Evolutionary conservation across 2,888 invertebrate genomes (phyloP), one percentile per base, ranked within the genome.

Genomic region (Colostygia pectinataria): DNA sequence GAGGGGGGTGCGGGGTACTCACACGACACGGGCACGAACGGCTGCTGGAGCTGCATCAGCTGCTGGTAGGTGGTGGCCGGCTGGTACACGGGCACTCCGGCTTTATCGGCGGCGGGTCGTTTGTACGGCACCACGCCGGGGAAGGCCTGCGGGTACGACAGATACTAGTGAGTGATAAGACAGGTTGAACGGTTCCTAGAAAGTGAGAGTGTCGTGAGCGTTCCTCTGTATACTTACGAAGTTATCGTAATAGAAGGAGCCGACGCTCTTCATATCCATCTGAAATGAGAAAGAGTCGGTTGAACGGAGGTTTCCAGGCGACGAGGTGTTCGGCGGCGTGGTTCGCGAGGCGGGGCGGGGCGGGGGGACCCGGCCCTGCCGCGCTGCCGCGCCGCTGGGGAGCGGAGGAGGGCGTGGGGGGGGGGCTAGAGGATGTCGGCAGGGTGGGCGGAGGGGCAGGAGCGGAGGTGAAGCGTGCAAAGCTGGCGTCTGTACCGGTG

Each of bases 11-110:
- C 92, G 92, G 93, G 93, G 95, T 96, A 97, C 97, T 98, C 97
- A 98, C 97, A 98, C 96, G 98, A 97, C 93, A 97, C 97, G 94
- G 97, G 97, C 94, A 97, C 97, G 93, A 97, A 97, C 90, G 97
- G 97, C 94, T 97, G 97, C 92, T 95, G 94, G 79, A 96, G 93
- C 92, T 97, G 97, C 94, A 98, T 95, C 91, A 98, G 94, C 91
- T 98, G 98, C 92, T 98, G 97, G 92, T 97, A 96, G 80, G 96
- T 96, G 77, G 95, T 95, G 82, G 95, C 95, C 81, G 97, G 97
- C 91, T 97, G 97, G 92, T 98, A 98, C 74, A 98, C 96, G 77
- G 98, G 98, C 86, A 98, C 93, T 83, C 98, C 98, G 83, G 97
- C 97, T 91, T 98, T 98, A 91, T 98, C 98, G 60, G 97, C 97